Base-by-base conservation (phyloP, 2,888 invertebrate genomes). In the Diarsia rubi region DNA sequence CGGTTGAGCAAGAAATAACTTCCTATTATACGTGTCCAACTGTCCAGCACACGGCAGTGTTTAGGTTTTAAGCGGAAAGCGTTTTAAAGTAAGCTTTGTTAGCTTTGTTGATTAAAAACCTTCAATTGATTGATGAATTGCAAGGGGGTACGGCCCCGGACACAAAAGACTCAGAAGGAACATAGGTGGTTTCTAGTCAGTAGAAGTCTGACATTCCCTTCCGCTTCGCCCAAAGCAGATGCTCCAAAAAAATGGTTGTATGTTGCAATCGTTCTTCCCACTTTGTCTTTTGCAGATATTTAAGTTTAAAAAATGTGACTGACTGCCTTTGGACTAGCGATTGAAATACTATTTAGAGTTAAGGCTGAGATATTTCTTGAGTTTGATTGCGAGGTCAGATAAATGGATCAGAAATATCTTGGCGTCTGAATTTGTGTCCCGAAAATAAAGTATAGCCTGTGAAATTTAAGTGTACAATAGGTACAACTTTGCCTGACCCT, bases 1-100 rank as follows among this genome's bases (percentile, higher is more conserved):
- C 88, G 84, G 85, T 88, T 87, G 86, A 80, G 86, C 87, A 88
- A 91, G 90, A 90, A 93, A 93, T 92, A 92, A 92, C 90, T 92
- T 90, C 85, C 90, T 86, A 91, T 92, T 92, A 90, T 89, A 87
- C 84, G 86, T 90, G 90, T 92, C 93, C 84, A 91, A 90, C 90
- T 91, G 91, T 91, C 91, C 86, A 73, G 74, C 79, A 78, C 88
- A 89, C 85, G 78, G 82, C 69, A 69, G 68, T 71, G 71, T 57
- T 5, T 65, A 82, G 85, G 79, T 75, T 45, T 69, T 60, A 83
- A 81, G 83, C 52, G 69, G 73, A 16, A 0, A 72, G 88, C 88
- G 85, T 31, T 64, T 67, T 70, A 0, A 59, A 19, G 1, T 27
- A 0, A 14, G 3, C 31, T 54, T 45, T 12, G 1, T n/a, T 47